A percentile compares a stretch with the other conserved stretches of the same genome.
phyloP scores from a whole-genome alignment of 2,797 vertebrate species.

The Moxostoma hubbsi region DNA sequence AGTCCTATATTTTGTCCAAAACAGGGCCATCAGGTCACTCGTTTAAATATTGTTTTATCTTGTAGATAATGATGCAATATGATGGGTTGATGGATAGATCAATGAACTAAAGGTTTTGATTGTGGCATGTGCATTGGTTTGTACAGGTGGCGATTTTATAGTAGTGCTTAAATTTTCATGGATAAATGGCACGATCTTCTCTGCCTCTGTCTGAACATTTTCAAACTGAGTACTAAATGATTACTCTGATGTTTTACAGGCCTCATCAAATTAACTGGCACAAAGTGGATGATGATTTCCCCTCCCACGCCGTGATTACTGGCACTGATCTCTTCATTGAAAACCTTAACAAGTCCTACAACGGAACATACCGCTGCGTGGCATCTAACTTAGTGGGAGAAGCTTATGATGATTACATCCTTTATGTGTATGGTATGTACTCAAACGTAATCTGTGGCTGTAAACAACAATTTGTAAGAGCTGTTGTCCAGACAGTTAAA shows the following conservation, averaged over 20 bases:
- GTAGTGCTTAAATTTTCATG: slow-evolving; percentile 16
- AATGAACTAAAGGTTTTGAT: neutral
- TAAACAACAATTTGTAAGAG: slow-evolving; percentile 14
- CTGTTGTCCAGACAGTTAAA: slow-evolving; percentile 2
- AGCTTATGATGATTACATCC: slow-evolving; percentile 93
- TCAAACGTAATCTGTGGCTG: neutral
- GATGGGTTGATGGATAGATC: too few relatives aligned
- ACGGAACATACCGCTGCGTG: slow-evolving; percentile 97
- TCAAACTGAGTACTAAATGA: slow-evolving; percentile 59
- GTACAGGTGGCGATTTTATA: slow-evolving; percentile 14
- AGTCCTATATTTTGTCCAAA: slow-evolving; percentile 66
- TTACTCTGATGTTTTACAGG: slow-evolving; percentile 74
- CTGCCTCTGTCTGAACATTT: slow-evolving; percentile 47
- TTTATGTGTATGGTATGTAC: slow-evolving; percentile 95
- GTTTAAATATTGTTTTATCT: too few relatives aligned
- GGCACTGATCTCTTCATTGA: slow-evolving; percentile 94
- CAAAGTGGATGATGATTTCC: slow-evolving; percentile 95
- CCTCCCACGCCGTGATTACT: slow-evolving; percentile 90
- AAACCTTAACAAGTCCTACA: slow-evolving; percentile 99
- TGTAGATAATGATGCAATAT: too few relatives aligned
- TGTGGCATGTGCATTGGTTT: slow-evolving; percentile 9
- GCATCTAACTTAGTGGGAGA: slow-evolving; percentile 92
- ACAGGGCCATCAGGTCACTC: too few relatives aligned
- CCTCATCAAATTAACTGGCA: slow-evolving; percentile 94
- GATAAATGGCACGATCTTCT: slow-evolving; percentile 40